Conservation (phyloP, 2,888 invertebrate species). For the Melangyna quadrimaculata region DNA sequence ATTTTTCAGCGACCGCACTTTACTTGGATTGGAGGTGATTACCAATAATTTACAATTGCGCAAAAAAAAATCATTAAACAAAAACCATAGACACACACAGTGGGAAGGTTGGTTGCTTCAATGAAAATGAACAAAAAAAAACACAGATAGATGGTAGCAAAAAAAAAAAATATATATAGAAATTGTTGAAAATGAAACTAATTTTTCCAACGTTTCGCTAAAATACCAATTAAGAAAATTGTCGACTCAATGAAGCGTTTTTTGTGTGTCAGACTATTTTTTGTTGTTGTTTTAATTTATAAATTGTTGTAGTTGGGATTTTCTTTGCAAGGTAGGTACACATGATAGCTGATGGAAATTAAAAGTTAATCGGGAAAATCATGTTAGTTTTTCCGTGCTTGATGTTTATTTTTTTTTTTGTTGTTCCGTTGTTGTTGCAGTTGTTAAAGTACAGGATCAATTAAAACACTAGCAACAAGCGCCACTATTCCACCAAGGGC, state of each 20-base stretch:
- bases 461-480: conserved; percentile 35
- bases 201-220: conserved; percentile 42
- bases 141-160: not conserved
- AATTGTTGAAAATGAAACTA: conserved; percentile 61
- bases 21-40: conserved; percentile 32
- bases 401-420: not conserved
- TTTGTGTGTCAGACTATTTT: conserved; percentile 20
- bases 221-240: conserved; percentile 67
- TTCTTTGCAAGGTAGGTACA: not conserved
- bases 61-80: conserved; percentile 27
- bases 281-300: not conserved
- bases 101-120: conserved; percentile 2
- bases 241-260: conserved; percentile 39
- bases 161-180: not conserved
- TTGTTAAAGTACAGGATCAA: conserved; percentile 8
- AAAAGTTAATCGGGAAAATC: conserved; percentile 59
- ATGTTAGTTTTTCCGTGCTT: conserved; percentile 39
- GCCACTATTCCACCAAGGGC: conserved; percentile 46
- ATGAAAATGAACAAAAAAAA: not conserved
- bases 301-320: not conserved
- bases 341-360: conserved; percentile 7
- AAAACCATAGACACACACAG: not conserved
- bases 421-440: not conserved
- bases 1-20: conserved; percentile 23
- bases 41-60: conserved; percentile 69